Conservation (phyloP, 1,140 invertebrate species). For the Chymomyza costata region DNA sequence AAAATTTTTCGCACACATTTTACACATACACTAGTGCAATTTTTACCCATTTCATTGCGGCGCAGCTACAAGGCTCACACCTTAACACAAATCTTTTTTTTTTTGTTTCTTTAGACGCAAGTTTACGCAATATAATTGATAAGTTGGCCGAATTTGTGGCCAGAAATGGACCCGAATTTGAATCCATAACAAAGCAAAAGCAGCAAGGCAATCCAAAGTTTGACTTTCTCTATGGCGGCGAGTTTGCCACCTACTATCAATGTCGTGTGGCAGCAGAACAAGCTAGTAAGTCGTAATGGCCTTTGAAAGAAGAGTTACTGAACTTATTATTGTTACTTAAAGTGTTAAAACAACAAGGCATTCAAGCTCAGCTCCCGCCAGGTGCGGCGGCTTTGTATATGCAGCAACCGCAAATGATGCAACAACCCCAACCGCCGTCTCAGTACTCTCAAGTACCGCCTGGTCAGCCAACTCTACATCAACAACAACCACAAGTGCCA, state of each 20-base stretch:
- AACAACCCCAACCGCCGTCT: slow-evolving; percentile 45
- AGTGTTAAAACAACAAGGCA: slow-evolving; percentile 76
- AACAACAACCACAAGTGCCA: slow-evolving; percentile 21
- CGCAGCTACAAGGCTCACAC: too few relatives aligned
- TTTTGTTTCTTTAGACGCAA: slow-evolving; percentile 51
- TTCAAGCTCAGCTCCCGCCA: slow-evolving; percentile 26
- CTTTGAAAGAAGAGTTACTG: neutral
- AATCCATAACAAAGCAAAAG: slow-evolving; percentile 98
- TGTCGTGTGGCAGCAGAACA: slow-evolving; percentile 83
- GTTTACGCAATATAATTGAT: slow-evolving; percentile 92
- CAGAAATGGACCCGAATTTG: slow-evolving; percentile 98
- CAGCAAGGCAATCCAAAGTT: slow-evolving; percentile 98
- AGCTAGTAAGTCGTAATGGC: slow-evolving; percentile 45
- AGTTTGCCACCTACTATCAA: slow-evolving; percentile 97
- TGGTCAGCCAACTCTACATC: slow-evolving; percentile 40
- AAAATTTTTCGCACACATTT: slow-evolving; percentile 1
- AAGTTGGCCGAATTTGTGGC: slow-evolving; percentile 99
- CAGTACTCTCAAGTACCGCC: slow-evolving; percentile 49
- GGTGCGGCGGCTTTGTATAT: slow-evolving; percentile 28
- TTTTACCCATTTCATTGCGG: too few relatives aligned
- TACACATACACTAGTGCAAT: slow-evolving; percentile 10
- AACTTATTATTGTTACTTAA: slow-evolving; percentile 10
- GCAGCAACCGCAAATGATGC: slow-evolving; percentile 53
- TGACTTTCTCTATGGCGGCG: slow-evolving; percentile 96
- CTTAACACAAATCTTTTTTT: slow-evolving; percentile 26